Conservation (phyloP, 2,888 invertebrate genomes). For the Pharmacophagus antenor region DNA sequence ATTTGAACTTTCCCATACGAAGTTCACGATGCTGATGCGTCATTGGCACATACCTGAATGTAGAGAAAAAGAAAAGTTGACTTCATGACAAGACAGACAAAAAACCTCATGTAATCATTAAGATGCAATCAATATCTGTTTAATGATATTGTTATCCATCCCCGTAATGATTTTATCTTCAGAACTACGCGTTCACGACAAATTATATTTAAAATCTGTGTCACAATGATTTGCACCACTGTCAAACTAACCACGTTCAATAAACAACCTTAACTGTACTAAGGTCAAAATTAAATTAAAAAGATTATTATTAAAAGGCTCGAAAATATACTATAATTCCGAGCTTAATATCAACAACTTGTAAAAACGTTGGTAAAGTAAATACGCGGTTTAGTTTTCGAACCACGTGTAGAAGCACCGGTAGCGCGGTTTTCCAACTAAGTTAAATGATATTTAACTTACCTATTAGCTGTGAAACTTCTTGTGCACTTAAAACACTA, state of each 20-base stretch:
- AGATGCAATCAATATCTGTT: neutral
- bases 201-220: constrained; percentile 62
- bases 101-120: neutral
- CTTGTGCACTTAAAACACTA: constrained; percentile 77
- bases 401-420: constrained; percentile 78
- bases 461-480: constrained; percentile 74
- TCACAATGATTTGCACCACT: constrained; percentile 60
- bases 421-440: constrained; percentile 67
- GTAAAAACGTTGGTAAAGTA: constrained; percentile 56
- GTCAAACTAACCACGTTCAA: constrained; percentile 76
- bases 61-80: constrained; percentile 53
- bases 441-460: constrained; percentile 67
- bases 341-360: constrained; percentile 44
- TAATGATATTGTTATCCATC: neutral
- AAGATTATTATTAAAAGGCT: constrained; percentile 45
- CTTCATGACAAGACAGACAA: constrained; percentile 26
- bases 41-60: constrained; percentile 49
- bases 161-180: neutral
- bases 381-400: constrained; percentile 60
- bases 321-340: constrained; percentile 41
- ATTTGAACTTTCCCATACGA: constrained; percentile 46
- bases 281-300: constrained; percentile 47
- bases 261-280: constrained; percentile 63
- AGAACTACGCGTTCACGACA: constrained; percentile 41
- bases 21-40: constrained; percentile 59